Evolutionary conservation across 1,140 invertebrate genomes (phyloP).

Genomic region (Oncopeltus fasciatus): DNA sequence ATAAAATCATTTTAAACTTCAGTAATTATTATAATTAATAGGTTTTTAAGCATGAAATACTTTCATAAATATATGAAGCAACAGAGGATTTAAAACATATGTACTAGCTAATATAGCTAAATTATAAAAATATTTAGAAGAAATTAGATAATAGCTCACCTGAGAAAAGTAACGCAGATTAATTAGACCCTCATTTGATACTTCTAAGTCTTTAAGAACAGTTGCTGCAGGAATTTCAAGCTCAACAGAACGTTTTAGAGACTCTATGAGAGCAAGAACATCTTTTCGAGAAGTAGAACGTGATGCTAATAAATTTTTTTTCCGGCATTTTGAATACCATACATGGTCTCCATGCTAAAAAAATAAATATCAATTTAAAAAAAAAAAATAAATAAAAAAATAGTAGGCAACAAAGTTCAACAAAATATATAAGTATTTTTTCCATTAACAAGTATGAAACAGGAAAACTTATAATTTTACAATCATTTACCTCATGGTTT

Average conservation of each 20-base stretch:
- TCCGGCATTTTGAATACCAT: not conserved
- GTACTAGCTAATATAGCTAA: no score
- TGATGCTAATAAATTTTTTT: not conserved
- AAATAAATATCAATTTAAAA: not conserved
- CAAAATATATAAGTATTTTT: no score
- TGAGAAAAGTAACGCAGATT: not conserved
- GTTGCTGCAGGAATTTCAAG: conserved; percentile 29
- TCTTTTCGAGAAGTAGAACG: conserved; percentile 4
- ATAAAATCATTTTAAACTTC: no score
- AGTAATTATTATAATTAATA: no score
- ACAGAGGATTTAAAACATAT: no score
- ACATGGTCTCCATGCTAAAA: not conserved
- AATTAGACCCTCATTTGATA: not conserved
- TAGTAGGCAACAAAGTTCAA: no score
- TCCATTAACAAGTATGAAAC: no score
- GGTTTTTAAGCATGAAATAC: no score
- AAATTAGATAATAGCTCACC: not conserved
- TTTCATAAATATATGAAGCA: no score
- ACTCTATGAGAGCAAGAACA: conserved; percentile 5
- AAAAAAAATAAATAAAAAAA: no score
- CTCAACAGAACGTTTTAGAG: conserved; percentile 23
- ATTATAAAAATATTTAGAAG: no score
- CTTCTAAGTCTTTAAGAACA: not conserved
- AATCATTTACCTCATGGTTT: not conserved
- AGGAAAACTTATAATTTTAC: no score